Percentiles rank a stretch among this genome's conserved stretches.
These are phyloP conservation scores for Philopotamus ludificatus DNA, from an alignment of 1,140 invertebrate genomes.

Conservation along the genomic window DNA sequence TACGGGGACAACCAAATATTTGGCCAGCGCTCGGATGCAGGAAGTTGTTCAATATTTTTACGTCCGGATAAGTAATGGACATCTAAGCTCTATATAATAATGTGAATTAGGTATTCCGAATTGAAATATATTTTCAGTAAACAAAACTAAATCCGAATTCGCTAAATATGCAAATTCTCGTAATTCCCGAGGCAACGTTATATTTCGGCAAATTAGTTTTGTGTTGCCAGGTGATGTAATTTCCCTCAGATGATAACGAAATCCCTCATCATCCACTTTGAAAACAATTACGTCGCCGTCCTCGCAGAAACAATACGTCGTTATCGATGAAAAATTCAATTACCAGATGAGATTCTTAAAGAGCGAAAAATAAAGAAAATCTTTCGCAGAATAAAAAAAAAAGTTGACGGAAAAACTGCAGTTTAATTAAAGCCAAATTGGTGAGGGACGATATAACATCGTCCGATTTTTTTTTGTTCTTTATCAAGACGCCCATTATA, in stretches of 20 bases:
- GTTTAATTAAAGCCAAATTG: slow-evolving; percentile 24
- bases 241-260: background rate
- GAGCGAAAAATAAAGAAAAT: background rate
- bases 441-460: background rate
- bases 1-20: slow-evolving; percentile 18
- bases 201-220: too few species aligned
- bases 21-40: slow-evolving; percentile 4
- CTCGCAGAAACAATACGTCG: slow-evolving; percentile 9
- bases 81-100: too few species aligned
- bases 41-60: too few species aligned
- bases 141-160: too few species aligned
- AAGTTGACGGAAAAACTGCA: slow-evolving; percentile 15
- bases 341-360: too few species aligned
- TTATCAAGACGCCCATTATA: background rate
- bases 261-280: background rate
- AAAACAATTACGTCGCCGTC: background rate
- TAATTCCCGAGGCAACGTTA: too few species aligned
- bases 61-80: too few species aligned
- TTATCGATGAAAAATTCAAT: slow-evolving; percentile 26
- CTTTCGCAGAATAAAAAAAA: background rate
- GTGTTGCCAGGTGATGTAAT: too few species aligned
- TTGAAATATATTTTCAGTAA: too few species aligned
- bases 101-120: too few species aligned
- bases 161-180: too few species aligned
- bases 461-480: background rate